Percentiles rank a stretch among this genome's conserved stretches.
Conservation (phyloP, 2,113 vertebrate genomes). For the Anseranas semipalmata region DNA sequence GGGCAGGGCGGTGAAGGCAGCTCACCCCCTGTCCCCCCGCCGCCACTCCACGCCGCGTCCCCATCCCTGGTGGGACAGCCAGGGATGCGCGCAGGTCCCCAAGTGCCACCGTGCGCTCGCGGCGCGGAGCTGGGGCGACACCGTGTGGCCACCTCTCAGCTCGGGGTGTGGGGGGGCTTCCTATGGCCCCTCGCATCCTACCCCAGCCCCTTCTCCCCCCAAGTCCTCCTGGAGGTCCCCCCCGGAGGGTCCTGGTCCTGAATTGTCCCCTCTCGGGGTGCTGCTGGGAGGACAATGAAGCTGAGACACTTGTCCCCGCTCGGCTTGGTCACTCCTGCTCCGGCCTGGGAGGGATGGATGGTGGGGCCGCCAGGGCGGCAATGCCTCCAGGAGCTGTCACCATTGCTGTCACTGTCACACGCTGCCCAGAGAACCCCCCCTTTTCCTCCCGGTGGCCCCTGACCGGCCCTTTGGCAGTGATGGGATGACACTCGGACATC, state of each 20-base stretch:
- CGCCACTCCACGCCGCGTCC: accelerated
- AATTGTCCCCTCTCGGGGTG: neutral
- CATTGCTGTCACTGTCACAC: neutral
- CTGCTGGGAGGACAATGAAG: neutral
- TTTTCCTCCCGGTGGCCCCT: neutral
- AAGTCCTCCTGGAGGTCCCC: accelerated
- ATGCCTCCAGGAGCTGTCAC: neutral
- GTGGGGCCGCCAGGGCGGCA: neutral
- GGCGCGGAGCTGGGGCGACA: neutral
- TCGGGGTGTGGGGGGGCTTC: neutral
- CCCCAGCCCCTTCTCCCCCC: accelerated
- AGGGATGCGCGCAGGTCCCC: neutral
- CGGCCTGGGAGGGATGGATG: neutral
- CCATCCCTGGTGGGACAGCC: accelerated
- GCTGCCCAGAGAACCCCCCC: neutral
- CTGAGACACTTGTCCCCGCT: accelerated
- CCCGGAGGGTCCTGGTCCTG: neutral
- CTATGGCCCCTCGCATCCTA: accelerated
- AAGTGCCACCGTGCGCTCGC: neutral
- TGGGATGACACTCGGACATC: neutral
- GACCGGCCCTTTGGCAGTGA: too few relatives aligned
- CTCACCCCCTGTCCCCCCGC: accelerated
- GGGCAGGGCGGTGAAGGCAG: accelerated
- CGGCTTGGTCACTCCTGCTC: neutral
- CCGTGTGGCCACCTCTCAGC: neutral